phyloP scores from a whole-genome alignment of 1,140 invertebrate species.

The Lithobius niger region DNA sequence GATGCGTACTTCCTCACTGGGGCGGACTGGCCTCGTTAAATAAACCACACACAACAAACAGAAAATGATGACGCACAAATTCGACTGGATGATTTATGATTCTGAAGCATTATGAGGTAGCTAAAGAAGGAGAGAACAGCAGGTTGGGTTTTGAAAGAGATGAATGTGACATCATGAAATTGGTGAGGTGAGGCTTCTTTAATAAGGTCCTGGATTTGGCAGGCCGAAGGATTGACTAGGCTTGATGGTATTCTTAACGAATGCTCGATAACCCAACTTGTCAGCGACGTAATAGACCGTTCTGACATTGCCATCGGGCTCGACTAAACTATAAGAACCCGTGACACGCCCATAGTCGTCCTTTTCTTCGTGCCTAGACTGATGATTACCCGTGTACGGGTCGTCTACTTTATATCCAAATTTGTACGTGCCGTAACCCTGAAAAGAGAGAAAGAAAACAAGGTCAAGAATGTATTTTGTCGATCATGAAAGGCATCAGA shows the following conservation, averaged over 20 bases:
- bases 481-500: no score
- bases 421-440: slow-evolving; percentile 8
- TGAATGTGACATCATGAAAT: no score
- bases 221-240: background rate
- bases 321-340: slow-evolving; percentile 30
- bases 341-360: slow-evolving; percentile 41
- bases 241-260: slow-evolving; percentile 9
- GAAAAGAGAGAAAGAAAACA: background rate
- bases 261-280: slow-evolving; percentile 7
- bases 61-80: no score
- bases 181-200: no score
- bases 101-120: no score
- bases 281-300: slow-evolving; percentile 20
- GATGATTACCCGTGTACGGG: slow-evolving; percentile 8
- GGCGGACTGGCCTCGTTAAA: no score
- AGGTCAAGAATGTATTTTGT: background rate
- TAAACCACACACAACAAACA: no score
- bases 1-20: no score
- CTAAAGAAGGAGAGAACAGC: no score
- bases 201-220: background rate
- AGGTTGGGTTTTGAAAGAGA: no score
- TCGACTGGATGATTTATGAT: no score
- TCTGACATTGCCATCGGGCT: slow-evolving; percentile 19
- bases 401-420: slow-evolving; percentile 12
- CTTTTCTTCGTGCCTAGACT: slow-evolving; percentile 30